Conservation (phyloP, 2,888 invertebrate species). For the Eupithecia subumbrata region DNA sequence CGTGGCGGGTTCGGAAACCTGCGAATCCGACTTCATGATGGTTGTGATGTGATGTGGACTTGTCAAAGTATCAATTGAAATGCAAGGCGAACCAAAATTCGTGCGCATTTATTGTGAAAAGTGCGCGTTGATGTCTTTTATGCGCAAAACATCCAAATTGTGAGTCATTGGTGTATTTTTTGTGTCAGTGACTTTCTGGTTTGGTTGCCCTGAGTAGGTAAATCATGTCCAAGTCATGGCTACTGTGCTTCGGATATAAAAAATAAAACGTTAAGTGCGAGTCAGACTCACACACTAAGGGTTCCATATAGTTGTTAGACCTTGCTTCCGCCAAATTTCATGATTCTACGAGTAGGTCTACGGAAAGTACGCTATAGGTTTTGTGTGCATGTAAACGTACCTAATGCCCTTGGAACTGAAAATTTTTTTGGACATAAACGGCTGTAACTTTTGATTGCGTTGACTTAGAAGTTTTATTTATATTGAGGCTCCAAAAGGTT, state of each 20-base stretch:
- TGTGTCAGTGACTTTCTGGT: not conserved
- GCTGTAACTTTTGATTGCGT: too few species aligned
- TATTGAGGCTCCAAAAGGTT: too few species aligned
- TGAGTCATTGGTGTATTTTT: not conserved
- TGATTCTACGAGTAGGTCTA: too few species aligned
- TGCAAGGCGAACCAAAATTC: not conserved
- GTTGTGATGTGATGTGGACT: not conserved
- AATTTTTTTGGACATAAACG: too few species aligned
- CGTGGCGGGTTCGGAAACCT: not conserved
- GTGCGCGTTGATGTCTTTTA: slow-evolving; percentile 2
- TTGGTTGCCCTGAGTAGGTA: not conserved
- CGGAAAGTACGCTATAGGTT: too few species aligned
- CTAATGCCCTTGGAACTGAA: too few species aligned
- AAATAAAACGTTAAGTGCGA: too few species aligned
- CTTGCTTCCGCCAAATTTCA: too few species aligned
- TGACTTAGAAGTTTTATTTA: too few species aligned
- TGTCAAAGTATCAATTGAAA: not conserved
- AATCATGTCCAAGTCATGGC: not conserved
- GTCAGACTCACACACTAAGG: too few species aligned
- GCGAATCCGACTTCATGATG: not conserved
- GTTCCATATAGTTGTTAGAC: too few species aligned
- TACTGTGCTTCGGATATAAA: not conserved
- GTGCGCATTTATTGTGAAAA: not conserved
- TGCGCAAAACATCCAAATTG: not conserved
- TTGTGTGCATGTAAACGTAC: too few species aligned